Base-by-base conservation (phyloP, 2,888 invertebrate genomes). In the Tanypteryx hageni region DNA sequence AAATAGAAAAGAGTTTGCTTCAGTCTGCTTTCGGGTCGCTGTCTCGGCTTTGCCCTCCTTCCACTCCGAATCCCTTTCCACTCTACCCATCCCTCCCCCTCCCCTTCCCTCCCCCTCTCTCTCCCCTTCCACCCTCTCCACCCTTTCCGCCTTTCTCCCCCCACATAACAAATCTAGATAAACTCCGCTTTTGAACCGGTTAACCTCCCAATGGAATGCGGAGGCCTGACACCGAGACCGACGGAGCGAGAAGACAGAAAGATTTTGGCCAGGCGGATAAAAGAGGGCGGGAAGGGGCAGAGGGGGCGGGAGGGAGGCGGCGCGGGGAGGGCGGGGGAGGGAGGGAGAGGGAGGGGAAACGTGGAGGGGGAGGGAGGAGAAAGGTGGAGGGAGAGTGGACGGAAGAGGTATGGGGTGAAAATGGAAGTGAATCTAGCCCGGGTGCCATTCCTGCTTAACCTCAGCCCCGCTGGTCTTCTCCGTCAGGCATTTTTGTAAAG, bases 131-230 rank as follows among this genome's bases (percentile, higher is more conserved):
- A 18, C 18, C 3, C 3, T 44, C 18, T 16, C 18, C 64, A 7
- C 13, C 16, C 64, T 64, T 64, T 64, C 64, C 83, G 10, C n/a
- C 57, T 56, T 11, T 56, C 83, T n/a, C 11, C 7, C 18, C 56
- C 18, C 83, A 3, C 83, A n/a, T 83, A 10, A 56, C 56, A 57
- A 57, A 83, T 83, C 56, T 57, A 83, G 83, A 83, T 83, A 83
- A 57, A 14, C 56, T 83, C 13, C 56, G 11, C 56, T 22, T 16
- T 16, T 8, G 56, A 57, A 18, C 56, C 83, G 57, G 83, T 83
- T 83, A 83, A 83, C 57, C 83, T 83, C 57, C 44, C 83, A 14
- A 18, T 16, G 83, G 83, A 83, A 83, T 57, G 56, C 56, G 56
- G n/a, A 83, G 44, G 44, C 44, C 44, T 44, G 56, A 14, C 83